Base-by-base conservation (phyloP, 2,888 invertebrate species). In the Acanthopleura granulata region DNA sequence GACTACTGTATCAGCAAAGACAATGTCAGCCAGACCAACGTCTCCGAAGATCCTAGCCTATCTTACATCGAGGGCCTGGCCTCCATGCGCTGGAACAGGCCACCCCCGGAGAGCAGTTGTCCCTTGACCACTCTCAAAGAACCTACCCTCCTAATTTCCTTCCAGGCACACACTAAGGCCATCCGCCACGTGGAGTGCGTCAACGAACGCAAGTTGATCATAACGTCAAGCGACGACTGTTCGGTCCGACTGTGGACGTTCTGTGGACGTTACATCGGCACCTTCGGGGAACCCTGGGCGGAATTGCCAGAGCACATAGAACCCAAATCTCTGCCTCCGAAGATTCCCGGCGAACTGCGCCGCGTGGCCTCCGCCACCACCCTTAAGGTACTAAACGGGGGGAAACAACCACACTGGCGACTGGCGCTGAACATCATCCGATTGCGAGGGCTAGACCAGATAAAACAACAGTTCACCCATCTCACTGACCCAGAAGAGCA, bases 341-440 rank as follows among this genome's bases (percentile, higher is more conserved):
- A 93, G 57, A 90, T 94, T 80, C 96, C 96, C 6, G 93, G 94
- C 0, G 96, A 96, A 88, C 93, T 96, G 14, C 92, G 92, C 81
- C 93, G 94, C 87, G 92, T 94, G 30, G 94, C 94, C 78, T 95
- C 95, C 84, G 94, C 93, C 73, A 95, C 95, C 27, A 95, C 95
- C 0, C 91, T 95, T 74, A 94, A 94, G 91, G 95, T 88, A 0
- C 77, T 87, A 62, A 84, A 85, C 69, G 80, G 79, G 11, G 85
- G 86, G 12, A 77, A 78, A 30, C 75, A 77, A 1, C 83, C 83
- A 0, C 76, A 76, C 50, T 86, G 87, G 86, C 77, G 79, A 27
- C 74, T 76, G 16, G 84, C 84, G 0, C 62, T 85, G 4, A 76
- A 76, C 12, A 75, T 81, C 27, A 75, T 84, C 12, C 78, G 75